phyloP scores from a whole-genome alignment of 2,113 vertebrate genomes.

The Ibidorhyncha struthersii region DNA sequence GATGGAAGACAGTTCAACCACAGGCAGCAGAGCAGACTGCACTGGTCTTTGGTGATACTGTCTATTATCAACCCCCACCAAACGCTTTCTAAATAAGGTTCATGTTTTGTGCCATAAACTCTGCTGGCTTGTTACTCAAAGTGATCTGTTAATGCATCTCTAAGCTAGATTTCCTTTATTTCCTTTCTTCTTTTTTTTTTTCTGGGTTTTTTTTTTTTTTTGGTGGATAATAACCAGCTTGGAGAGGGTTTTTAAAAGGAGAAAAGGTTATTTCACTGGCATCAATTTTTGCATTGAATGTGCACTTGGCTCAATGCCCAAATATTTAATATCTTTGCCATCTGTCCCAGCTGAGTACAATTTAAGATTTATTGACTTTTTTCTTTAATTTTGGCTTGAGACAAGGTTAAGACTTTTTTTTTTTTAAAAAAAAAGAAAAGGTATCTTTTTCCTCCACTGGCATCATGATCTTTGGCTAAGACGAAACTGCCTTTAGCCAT shows the following conservation, averaged over 20 bases:
- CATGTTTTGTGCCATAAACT: constrained; percentile 15
- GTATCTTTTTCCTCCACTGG: not conserved
- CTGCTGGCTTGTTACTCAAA: not conserved
- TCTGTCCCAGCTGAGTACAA: constrained; percentile 48
- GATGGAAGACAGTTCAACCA: not conserved
- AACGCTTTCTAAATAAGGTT: constrained; percentile 26
- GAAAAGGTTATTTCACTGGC: constrained; percentile 51
- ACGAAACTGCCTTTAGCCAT: not conserved
- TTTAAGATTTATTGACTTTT: constrained; percentile 36
- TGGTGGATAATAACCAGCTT: constrained; percentile 17
- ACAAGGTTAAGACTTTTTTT: constrained; percentile 13
- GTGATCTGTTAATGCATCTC: constrained; percentile 42
- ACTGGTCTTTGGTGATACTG: not conserved
- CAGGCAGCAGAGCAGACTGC: not conserved
- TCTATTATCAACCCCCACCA: constrained; percentile 1
- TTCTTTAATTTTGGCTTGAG: not conserved
- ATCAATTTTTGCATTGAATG: constrained; percentile 60
- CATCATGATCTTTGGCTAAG: not conserved
- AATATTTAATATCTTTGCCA: constrained; percentile 49
- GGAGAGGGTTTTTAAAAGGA: constrained; percentile 47
- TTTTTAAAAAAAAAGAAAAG: not conserved
- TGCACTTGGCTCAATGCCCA: constrained; percentile 32
- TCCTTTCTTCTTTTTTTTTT: not conserved
- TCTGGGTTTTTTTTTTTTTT: not conserved
- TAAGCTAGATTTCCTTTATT: not conserved